These are phyloP conservation scores for Sebastolobus altivelis DNA, from an alignment of 2,797 vertebrate species.

Conservation along the genomic window DNA sequence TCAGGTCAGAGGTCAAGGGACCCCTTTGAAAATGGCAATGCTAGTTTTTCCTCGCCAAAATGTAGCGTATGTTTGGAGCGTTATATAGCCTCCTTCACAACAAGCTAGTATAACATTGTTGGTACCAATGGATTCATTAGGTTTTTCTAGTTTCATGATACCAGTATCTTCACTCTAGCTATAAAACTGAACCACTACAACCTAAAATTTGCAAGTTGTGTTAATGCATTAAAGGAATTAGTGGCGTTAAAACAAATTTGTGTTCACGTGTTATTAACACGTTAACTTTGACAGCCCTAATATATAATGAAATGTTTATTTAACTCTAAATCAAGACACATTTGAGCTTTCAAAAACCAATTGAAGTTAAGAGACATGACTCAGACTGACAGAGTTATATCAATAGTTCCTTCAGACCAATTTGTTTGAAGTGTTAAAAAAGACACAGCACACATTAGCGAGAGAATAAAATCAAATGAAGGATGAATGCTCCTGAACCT, in stretches of 20 bases:
- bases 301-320: background rate
- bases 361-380: constrained; percentile 5
- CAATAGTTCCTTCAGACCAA: constrained; percentile 41
- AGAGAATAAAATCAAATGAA: constrained; percentile 31
- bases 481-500: constrained; percentile 19
- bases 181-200: too few species aligned
- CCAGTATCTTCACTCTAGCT: too few species aligned
- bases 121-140: too few species aligned
- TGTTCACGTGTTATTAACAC: too few species aligned
- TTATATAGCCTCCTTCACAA: accelerated
- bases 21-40: accelerated
- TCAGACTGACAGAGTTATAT: constrained; percentile 24
- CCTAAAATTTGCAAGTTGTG: too few species aligned
- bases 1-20: too few species aligned
- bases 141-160: too few species aligned
- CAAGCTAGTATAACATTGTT: too few species aligned
- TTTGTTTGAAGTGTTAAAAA: constrained; percentile 25
- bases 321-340: constrained; percentile 4
- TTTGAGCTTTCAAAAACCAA: constrained; percentile 2
- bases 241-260: too few species aligned
- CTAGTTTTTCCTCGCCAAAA: too few species aligned
- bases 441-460: constrained; percentile 11
- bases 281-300: too few species aligned
- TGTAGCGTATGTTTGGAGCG: accelerated
- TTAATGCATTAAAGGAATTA: too few species aligned